phyloP scores from a whole-genome alignment of 1,140 invertebrate species.

The Drosophila lacertosa region DNA sequence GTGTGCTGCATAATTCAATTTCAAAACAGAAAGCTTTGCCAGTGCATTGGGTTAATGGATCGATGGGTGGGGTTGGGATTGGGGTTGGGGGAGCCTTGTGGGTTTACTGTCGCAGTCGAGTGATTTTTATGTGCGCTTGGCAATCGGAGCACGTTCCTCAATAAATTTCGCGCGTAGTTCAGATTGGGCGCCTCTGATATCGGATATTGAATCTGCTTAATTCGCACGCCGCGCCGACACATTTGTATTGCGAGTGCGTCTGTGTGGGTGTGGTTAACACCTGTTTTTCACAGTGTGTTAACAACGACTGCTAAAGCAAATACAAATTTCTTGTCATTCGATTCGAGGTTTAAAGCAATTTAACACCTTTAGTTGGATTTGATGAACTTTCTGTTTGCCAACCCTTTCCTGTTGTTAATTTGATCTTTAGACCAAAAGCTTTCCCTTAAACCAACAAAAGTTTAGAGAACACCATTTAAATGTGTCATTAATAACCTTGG shows the following conservation, averaged over 20 bases:
- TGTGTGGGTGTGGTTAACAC: conserved; percentile 49
- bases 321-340: no score
- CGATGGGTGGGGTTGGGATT: no score
- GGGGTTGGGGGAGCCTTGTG: not conserved
- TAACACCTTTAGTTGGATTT: no score
- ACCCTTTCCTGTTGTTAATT: no score
- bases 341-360: no score
- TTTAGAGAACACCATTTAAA: not conserved
- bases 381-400: no score
- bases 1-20: conserved; percentile 70
- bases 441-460: conserved; percentile 24
- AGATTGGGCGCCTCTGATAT: conserved; percentile 14
- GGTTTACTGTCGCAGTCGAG: conserved; percentile 48
- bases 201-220: conserved; percentile 63
- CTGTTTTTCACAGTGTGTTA: conserved; percentile 40
- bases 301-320: no score
- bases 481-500: conserved; percentile 65
- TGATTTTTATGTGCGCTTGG: conserved; percentile 67
- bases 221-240: conserved; percentile 5
- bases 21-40: conserved; percentile 4
- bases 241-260: conserved; percentile 32
- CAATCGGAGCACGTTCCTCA: conserved; percentile 62
- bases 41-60: conserved; percentile 3
- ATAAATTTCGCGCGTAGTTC: conserved; percentile 55
- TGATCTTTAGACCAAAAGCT: no score